A percentile compares a stretch with the other conserved stretches of the same genome.
phyloP scores from a whole-genome alignment of 1,140 invertebrate species.

The Euura lappo region DNA sequence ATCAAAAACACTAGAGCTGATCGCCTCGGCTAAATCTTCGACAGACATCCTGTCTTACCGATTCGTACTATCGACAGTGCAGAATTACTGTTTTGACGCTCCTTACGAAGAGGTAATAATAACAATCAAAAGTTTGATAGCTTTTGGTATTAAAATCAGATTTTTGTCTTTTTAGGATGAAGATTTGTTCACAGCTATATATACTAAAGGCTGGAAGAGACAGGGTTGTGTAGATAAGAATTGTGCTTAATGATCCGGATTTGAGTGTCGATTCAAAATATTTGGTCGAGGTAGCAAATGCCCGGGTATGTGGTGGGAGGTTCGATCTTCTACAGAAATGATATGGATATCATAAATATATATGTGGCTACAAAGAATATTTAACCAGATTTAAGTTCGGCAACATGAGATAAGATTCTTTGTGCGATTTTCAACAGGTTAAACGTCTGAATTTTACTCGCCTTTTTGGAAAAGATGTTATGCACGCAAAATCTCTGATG shows the following conservation, averaged over 20 bases:
- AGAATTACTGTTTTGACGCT: constrained; percentile 78
- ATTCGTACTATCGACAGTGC: constrained; percentile 83
- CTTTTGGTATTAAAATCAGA: constrained; percentile 9
- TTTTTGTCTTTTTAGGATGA: constrained; percentile 75
- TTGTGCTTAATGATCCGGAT: constrained; percentile 80
- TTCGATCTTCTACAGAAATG: too few species aligned
- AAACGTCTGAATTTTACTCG: constrained; percentile 84
- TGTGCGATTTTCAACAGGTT: constrained; percentile 72
- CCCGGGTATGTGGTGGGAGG: constrained; percentile 69
- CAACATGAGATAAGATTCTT: too few species aligned
- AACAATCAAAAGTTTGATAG: too few species aligned
- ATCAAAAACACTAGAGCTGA: constrained; percentile 79
- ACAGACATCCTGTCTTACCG: constrained; percentile 93
- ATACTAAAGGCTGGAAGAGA: constrained; percentile 76
- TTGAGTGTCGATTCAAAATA: constrained; percentile 82
- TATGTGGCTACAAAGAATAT: too few species aligned
- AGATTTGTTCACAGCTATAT: constrained; percentile 78
- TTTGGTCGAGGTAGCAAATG: constrained; percentile 77
- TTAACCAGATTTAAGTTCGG: too few species aligned
- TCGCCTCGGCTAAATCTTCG: constrained; percentile 72
- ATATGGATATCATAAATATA: too few species aligned
- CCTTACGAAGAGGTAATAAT: constrained; percentile 71
- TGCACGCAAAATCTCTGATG: constrained; percentile 96
- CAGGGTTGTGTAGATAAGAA: constrained; percentile 77
- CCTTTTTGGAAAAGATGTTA: constrained; percentile 85